Base-by-base conservation (phyloP, 2,888 invertebrate species). In the Tolmerus cingulatus region DNA sequence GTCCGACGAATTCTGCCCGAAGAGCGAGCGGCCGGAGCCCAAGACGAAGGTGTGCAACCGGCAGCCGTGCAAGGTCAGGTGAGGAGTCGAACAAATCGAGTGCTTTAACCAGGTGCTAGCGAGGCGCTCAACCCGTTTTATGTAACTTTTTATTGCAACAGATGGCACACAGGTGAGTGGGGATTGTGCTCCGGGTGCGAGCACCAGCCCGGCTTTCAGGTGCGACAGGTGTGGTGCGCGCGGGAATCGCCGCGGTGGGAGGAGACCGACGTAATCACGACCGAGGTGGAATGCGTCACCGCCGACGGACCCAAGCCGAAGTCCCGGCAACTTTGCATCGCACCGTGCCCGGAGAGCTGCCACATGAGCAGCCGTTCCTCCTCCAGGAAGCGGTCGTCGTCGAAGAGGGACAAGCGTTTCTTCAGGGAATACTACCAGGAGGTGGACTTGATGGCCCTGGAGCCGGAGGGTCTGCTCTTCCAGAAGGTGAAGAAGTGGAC, bases 141-240 rank as follows among this genome's bases (percentile, higher is more conserved):
- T 34, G n/a, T n/a, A n/a, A n/a, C 76, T 37, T 8, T 37, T 66
- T 1, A 8, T 27, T 66, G 9, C 27, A 27, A 37, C 34, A 76
- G 76, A 76, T 95, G 95, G 95, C 93, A 94, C 91, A 92, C 93
- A 4, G 95, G 95, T 8, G 94, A 94, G 85, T 95, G 95, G 95
- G 94, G 95, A 89, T 93, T 93, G 87, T 95, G 95, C 90, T 93
- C 93, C 66, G 94, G 94, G 0, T 94, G 94, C 89, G 92, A 92
- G 89, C 92, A 92, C 86, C 92, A 92, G 88, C 91, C 93, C 9
- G 94, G 94, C 0, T 90, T 92, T 5, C 91, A 91, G 84, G 91
- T 90, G 40, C 91, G 94, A 5, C 92, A 93, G 88, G 93, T 94
- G 14, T 93, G 93, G 87, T 94, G 94, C 89, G 92, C 94, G 0